Percentiles rank a stretch among this genome's conserved stretches.
Evolutionary conservation across 2,113 vertebrate species (phyloP).

Genomic region (Misgurnus anguillicaudatus): DNA sequence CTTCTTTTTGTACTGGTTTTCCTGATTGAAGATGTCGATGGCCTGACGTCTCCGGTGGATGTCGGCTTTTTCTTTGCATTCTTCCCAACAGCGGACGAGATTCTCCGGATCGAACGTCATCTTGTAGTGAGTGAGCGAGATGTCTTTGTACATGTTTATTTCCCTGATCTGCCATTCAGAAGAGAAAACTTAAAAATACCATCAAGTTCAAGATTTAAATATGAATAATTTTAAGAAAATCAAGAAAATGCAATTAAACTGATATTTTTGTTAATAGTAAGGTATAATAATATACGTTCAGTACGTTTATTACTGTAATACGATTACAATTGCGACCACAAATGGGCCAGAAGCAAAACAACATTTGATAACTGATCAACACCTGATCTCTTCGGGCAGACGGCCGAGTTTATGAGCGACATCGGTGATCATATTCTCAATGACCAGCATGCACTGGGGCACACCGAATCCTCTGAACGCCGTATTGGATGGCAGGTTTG

Average conservation of each 20-base stretch:
- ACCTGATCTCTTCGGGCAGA: constrained; percentile 73
- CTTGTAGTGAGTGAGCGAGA: constrained; percentile 76
- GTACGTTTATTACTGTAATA: too few species aligned
- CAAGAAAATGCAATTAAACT: too few species aligned
- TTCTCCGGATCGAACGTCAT: constrained; percentile 75
- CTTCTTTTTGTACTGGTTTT: constrained; percentile 84
- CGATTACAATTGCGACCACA: neutral
- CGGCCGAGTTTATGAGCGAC: constrained; percentile 74
- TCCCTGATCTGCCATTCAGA: constrained; percentile 74
- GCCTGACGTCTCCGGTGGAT: constrained; percentile 61
- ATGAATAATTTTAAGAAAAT: neutral
- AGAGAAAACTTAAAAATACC: too few species aligned
- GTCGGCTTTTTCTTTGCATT: constrained; percentile 76
- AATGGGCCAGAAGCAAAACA: neutral
- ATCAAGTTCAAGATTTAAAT: too few species aligned
- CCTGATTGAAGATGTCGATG: constrained; percentile 76
- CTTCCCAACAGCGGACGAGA: constrained; percentile 78
- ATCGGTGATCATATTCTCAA: constrained; percentile 79
- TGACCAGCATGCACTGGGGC: constrained; percentile 72
- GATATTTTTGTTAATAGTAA: too few species aligned
- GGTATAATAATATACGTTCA: too few species aligned
- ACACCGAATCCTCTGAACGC: constrained; percentile 84
- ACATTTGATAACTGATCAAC: neutral
- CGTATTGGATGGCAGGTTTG: constrained; percentile 86
- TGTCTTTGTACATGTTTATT: constrained; percentile 81